A percentile compares a stretch with the other conserved stretches of the same genome.
These are phyloP conservation scores for Scylla paramamosain DNA, from an alignment of 1,140 invertebrate genomes.

Conservation along the genomic window DNA sequence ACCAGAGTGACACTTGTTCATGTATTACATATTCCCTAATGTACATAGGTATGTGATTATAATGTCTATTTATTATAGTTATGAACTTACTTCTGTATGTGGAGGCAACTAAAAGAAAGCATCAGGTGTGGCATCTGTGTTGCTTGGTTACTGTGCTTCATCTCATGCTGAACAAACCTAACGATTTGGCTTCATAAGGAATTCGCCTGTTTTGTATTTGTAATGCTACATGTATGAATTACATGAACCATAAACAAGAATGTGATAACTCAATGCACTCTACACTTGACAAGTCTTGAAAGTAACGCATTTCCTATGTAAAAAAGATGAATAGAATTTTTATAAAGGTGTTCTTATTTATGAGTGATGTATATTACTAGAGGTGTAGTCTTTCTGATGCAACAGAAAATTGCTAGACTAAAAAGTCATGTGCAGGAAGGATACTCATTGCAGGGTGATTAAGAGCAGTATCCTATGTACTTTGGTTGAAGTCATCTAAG, in stretches of 20 bases:
- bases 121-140: not conserved
- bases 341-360: no score
- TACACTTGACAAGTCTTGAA: no score
- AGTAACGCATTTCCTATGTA: no score
- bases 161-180: not conserved
- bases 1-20: not conserved
- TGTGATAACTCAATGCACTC: not conserved
- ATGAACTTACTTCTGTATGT: not conserved
- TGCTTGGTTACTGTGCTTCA: not conserved
- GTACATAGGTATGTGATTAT: conserved; percentile 23
- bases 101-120: not conserved
- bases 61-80: not conserved
- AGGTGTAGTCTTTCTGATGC: no score
- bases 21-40: not conserved
- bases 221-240: not conserved
- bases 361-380: no score
- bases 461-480: no score
- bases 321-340: no score
- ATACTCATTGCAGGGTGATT: no score
- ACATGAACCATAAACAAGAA: not conserved
- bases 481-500: not conserved
- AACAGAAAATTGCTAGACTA: no score
- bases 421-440: no score
- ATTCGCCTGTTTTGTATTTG: not conserved
- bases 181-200: not conserved